A percentile compares a stretch with the other conserved stretches of the same genome.
Evolutionary conservation across 2,888 invertebrate genomes (phyloP).

Genomic region (Drosophila colorata): DNA sequence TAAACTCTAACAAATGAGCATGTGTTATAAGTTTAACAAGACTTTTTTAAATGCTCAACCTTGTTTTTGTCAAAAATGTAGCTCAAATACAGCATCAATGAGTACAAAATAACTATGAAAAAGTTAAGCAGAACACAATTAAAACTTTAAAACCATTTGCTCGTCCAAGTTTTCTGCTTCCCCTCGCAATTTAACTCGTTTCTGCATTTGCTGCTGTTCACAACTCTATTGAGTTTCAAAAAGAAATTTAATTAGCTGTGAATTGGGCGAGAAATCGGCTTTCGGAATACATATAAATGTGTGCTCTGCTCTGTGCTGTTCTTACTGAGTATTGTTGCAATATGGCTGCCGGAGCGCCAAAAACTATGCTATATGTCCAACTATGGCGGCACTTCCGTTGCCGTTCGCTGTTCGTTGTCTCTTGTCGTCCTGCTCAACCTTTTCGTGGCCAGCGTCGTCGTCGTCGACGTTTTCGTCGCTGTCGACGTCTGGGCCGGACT

Average conservation of each 20-base stretch:
- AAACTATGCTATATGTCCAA: slow-evolving; percentile 69
- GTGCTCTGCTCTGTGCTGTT: slow-evolving; percentile 1
- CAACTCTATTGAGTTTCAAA: background rate
- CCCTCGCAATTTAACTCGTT: background rate
- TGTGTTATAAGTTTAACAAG: no score
- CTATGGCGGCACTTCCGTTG: slow-evolving; percentile 69
- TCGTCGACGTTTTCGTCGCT: slow-evolving; percentile 20
- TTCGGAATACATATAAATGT: slow-evolving; percentile 49
- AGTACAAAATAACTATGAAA: background rate
- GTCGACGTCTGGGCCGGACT: slow-evolving; percentile 72
- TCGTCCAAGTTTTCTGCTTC: background rate
- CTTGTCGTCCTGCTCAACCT: slow-evolving; percentile 37
- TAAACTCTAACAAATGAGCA: no score
- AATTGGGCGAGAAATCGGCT: slow-evolving; percentile 35
- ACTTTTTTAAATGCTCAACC: no score
- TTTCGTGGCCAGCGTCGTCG: slow-evolving; percentile 15
- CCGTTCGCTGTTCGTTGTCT: slow-evolving; percentile 43
- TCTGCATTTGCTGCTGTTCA: background rate
- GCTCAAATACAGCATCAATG: background rate
- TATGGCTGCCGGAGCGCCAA: slow-evolving; percentile 64
- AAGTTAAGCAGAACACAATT: background rate
- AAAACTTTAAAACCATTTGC: background rate
- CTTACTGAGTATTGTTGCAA: slow-evolving; percentile 55
- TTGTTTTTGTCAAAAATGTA: no score
- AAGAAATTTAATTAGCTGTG: slow-evolving; percentile 26